Conservation (phyloP, 2,797 vertebrate species). For the Liparis tanakae region DNA sequence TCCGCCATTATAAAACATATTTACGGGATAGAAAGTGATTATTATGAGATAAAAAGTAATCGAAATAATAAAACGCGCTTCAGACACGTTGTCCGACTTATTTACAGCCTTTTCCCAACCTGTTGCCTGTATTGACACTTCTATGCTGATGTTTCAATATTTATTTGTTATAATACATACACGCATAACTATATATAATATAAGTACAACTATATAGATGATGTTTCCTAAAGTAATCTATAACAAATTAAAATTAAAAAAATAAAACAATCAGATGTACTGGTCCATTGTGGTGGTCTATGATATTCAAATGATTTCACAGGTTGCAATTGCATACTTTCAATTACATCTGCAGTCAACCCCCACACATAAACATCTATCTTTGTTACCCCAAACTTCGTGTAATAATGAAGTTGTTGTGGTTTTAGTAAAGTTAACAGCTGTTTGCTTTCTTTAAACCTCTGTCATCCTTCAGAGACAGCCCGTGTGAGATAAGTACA, state of each 20-base stretch:
- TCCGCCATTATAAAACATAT: too few species aligned
- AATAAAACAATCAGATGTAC: background rate
- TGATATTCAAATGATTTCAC: background rate
- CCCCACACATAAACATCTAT: background rate
- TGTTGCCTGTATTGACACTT: background rate
- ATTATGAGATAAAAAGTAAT: too few species aligned
- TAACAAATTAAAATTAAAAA: background rate
- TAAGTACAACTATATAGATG: background rate
- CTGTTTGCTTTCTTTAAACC: conserved; percentile 42
- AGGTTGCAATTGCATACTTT: background rate
- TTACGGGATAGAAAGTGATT: too few species aligned
- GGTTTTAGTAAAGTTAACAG: conserved; percentile 35
- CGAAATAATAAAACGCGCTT: too few species aligned
- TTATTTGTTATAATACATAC: background rate
- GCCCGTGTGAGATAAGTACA: conserved; percentile 59
- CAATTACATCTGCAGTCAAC: background rate
- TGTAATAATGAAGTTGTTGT: background rate
- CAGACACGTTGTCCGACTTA: too few species aligned
- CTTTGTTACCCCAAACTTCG: background rate
- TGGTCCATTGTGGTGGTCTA: background rate
- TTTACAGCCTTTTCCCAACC: background rate
- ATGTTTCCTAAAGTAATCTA: background rate
- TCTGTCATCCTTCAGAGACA: conserved; percentile 55
- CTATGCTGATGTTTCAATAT: background rate
- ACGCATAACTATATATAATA: background rate